Conservation (phyloP, 2,113 vertebrate species). For the Pyxicephalus adspersus region DNA sequence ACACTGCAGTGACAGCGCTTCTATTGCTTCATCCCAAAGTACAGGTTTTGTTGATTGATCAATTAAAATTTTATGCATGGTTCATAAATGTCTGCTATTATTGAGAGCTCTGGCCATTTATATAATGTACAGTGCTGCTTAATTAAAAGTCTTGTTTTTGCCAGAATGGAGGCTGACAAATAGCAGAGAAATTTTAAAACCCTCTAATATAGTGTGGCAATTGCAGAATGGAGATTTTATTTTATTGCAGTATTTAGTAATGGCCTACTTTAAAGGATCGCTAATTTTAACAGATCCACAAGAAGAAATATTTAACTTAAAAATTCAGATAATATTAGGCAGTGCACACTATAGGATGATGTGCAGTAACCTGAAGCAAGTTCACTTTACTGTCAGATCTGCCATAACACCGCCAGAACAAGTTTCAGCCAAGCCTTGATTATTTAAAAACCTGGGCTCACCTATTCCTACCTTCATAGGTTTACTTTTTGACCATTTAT, state of each 20-base stretch:
- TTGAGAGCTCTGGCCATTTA: constrained; percentile 44
- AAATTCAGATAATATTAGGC: no score
- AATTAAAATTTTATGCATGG: constrained; percentile 51
- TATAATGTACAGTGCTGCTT: constrained; percentile 40
- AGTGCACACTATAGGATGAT: no score
- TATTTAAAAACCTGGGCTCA: no score
- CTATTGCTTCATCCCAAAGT: constrained; percentile 48
- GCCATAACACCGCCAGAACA: no score
- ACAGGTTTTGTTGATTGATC: constrained; percentile 56
- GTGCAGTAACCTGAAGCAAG: not conserved
- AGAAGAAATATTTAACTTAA: no score
- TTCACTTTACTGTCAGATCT: not conserved
- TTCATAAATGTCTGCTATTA: constrained; percentile 51
- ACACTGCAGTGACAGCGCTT: constrained; percentile 28
- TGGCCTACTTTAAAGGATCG: not conserved
- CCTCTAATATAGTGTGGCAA: constrained; percentile 35
- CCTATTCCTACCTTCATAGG: no score
- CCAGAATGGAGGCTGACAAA: constrained; percentile 43
- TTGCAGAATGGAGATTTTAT: constrained; percentile 2
- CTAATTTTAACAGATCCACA: constrained; percentile 4
- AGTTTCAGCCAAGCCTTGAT: no score
- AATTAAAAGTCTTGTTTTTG: constrained; percentile 48
- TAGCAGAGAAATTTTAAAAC: constrained; percentile 32
- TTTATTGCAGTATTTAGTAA: constrained; percentile 29
- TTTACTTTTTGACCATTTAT: no score